Evolutionary conservation across 2,888 invertebrate genomes (phyloP).

Genomic region (Clusia tigrina): DNA sequence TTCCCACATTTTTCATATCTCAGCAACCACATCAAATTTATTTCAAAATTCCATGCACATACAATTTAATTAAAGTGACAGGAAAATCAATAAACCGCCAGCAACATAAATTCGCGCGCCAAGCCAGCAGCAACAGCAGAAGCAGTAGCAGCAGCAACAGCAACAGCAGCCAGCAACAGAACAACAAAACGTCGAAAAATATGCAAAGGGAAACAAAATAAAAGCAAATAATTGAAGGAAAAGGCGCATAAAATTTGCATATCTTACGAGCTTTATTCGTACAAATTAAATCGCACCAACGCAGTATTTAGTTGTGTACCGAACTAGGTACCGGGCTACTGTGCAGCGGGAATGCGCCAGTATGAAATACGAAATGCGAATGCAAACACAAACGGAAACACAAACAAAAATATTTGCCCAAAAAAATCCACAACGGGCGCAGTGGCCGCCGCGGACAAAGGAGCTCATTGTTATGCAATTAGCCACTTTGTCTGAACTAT

Average conservation of each 20-base stretch:
- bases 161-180: no score
- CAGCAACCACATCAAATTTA: background rate
- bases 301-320: slow-evolving; percentile 5
- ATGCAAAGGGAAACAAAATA: background rate
- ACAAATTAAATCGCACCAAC: slow-evolving; percentile 31
- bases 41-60: slow-evolving; percentile 18
- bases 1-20: slow-evolving; percentile 1
- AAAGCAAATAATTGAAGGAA: slow-evolving; percentile 8
- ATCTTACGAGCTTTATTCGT: slow-evolving; percentile 22
- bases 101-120: slow-evolving; percentile 1
- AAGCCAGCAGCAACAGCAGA: background rate
- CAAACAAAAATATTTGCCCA: slow-evolving; percentile 13
- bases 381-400: background rate
- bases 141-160: no score
- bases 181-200: background rate
- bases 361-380: no score
- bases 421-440: slow-evolving; percentile 6
- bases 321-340: slow-evolving; percentile 12
- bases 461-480: slow-evolving; percentile 33
- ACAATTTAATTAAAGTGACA: slow-evolving; percentile 26
- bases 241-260: slow-evolving; percentile 20
- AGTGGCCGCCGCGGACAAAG: slow-evolving; percentile 5
- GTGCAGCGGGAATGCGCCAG: no score
- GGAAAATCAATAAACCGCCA: slow-evolving; percentile 19
- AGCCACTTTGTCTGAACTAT: slow-evolving; percentile 29